Evolutionary conservation across 1,140 invertebrate genomes (phyloP), one percentile per base, ranked within the genome.

Genomic region (Macrobrachium nipponense): DNA sequence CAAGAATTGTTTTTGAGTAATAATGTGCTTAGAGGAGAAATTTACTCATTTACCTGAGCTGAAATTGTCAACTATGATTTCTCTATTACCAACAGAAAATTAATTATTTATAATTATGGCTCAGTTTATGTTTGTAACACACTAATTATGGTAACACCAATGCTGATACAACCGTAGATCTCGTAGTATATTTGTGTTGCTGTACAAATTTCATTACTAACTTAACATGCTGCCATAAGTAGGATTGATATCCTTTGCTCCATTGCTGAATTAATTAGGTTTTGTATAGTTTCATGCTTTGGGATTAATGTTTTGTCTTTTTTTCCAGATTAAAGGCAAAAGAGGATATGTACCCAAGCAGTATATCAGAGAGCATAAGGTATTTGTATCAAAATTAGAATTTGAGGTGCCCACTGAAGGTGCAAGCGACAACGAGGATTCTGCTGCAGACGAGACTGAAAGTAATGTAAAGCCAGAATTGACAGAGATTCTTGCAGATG

Each of bases 261-360:
- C 27, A 68, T 2, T 20, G 44, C 1, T 23, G 72, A 51, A 51
- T 5, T 51, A 76, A 10, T 20, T 17, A 12, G n/a, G n/a, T n/a
- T n/a, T 20, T 11, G 12, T 0, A 8, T 76, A 43, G 23, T 18
- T 51, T 36, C 20, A 58, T 51, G 11, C 4, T 20, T 43, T n/a
- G 27, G 60, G 51, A 59, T 73, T 18, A 3, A 15, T 82, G 17
- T 51, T 10, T 18, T 23, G 4, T 85, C 60, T 70, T 68, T 70
- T 43, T 61, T 80, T 80, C 62, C 84, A 86, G 84, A 86, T 86
- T 23, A 80, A 86, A 61, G 84, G 84, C 18, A 86, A 80, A 58
- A 60, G 84, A 60, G 84, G 84, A 44, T 86, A 86, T 80, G 84
- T 73, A 15, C 84, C 84, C 18, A 80, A 73, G 60, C 51, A 75